These are phyloP conservation scores for Hylaea fasciaria DNA, from an alignment of 2,888 invertebrate species.

Conservation along the genomic window DNA sequence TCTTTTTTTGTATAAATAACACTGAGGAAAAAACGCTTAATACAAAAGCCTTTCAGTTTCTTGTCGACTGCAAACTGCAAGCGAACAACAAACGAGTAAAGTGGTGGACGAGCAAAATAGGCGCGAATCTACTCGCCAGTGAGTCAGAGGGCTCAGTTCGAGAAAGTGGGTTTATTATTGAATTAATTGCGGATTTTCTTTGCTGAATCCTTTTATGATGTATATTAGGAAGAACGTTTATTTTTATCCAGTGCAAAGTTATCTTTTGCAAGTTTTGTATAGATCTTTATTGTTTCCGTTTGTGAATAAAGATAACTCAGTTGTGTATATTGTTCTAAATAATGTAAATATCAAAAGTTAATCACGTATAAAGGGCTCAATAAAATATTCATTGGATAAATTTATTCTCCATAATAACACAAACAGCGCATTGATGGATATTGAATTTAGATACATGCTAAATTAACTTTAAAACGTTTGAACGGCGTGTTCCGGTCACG, in stretches of 20 bases:
- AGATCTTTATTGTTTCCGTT: slow-evolving; percentile 2
- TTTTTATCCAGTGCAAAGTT: slow-evolving; percentile 6
- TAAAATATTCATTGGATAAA: too few species aligned
- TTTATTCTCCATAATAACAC: too few species aligned
- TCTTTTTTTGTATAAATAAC: too few species aligned
- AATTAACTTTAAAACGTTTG: background rate
- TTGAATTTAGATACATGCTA: too few species aligned
- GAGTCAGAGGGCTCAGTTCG: slow-evolving; percentile 7
- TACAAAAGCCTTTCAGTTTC: too few species aligned
- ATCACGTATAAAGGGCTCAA: too few species aligned
- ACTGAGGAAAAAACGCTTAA: too few species aligned
- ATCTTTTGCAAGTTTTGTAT: slow-evolving; percentile 10
- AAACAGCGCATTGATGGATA: too few species aligned
- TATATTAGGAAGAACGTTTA: slow-evolving; percentile 30
- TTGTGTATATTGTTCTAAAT: background rate
- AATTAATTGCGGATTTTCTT: slow-evolving; percentile 40
- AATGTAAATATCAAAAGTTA: too few species aligned
- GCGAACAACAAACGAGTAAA: background rate
- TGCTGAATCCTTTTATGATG: slow-evolving; percentile 33
- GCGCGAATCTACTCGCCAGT: slow-evolving; percentile 2
- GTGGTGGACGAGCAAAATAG: background rate
- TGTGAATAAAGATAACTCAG: background rate
- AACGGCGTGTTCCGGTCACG: slow-evolving; percentile 5
- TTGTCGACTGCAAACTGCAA: too few species aligned
- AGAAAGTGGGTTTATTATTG: slow-evolving; percentile 35